Percentiles rank a stretch among this genome's conserved stretches.
Evolutionary conservation across 2,888 invertebrate genomes (phyloP).

Genomic region (Resseliella maxima): DNA sequence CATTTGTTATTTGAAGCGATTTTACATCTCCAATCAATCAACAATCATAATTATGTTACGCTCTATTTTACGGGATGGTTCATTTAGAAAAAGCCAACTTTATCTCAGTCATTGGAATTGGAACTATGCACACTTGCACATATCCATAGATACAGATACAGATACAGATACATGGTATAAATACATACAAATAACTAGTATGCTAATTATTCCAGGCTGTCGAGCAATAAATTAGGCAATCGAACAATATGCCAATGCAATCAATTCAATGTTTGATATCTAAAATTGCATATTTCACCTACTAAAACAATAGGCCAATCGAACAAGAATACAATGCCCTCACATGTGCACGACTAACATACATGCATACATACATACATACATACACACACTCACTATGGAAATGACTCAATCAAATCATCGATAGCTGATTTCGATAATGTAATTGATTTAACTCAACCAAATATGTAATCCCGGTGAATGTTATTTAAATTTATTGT

Average conservation of each 20-base stretch:
- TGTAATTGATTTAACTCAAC: slow-evolving; percentile 21
- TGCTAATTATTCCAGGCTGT: slow-evolving; percentile 29
- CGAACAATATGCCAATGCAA: slow-evolving; percentile 30
- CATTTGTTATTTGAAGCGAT: neutral
- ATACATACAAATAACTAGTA: slow-evolving; percentile 16
- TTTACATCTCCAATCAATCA: slow-evolving; percentile 28
- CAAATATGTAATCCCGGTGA: slow-evolving; percentile 21
- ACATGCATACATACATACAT: neutral
- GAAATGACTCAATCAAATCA: slow-evolving; percentile 25
- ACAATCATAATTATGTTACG: slow-evolving; percentile 6
- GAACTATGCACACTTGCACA: neutral
- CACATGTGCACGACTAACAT: neutral
- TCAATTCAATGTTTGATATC: slow-evolving; percentile 24
- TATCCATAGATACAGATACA: neutral
- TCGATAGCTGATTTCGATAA: neutral
- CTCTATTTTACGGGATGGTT: neutral
- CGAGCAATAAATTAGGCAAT: slow-evolving; percentile 36
- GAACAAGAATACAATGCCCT: neutral
- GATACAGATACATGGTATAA: no score
- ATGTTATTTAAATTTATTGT: slow-evolving; percentile 21
- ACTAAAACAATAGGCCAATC: neutral
- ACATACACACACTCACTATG: neutral
- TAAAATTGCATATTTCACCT: slow-evolving; percentile 5
- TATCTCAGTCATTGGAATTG: no score
- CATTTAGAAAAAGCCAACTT: no score